Evolutionary conservation across 2,888 invertebrate genomes (phyloP).

Genomic region (Eupithecia insigniata): DNA sequence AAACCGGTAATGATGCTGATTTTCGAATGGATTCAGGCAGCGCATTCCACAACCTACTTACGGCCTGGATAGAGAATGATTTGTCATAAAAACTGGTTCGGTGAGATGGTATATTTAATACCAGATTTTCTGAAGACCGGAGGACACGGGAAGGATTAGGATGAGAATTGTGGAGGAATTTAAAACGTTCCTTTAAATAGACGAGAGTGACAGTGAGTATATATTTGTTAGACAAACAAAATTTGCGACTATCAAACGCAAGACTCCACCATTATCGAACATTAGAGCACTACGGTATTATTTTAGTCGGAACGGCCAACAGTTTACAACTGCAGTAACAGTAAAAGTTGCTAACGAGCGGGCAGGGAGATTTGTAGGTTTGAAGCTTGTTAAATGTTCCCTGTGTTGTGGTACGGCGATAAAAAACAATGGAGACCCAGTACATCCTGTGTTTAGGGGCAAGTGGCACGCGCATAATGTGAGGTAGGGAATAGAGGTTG

Average conservation of each 20-base stretch:
- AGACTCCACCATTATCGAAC: conserved; percentile 24
- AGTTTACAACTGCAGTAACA: conserved; percentile 68
- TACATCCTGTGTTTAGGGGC: conserved; percentile 34
- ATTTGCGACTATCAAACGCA: neutral
- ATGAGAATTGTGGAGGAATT: no score
- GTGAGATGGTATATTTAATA: no score
- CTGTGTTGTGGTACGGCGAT: conserved; percentile 47
- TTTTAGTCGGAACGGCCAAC: conserved; percentile 60
- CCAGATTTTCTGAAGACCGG: no score
- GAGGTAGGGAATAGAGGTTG: conserved; percentile 30
- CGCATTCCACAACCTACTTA: no score
- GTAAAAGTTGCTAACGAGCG: conserved; percentile 69
- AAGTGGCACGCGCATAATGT: conserved; percentile 35
- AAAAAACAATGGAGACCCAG: conserved; percentile 47
- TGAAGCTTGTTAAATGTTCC: conserved; percentile 56
- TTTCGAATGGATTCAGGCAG: no score
- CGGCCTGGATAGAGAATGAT: no score
- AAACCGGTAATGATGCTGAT: no score
- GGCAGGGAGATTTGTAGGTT: conserved; percentile 61
- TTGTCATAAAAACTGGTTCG: no score
- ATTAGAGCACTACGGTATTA: conserved; percentile 48
- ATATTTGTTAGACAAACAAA: neutral
- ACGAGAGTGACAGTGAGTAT: no score
- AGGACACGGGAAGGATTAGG: no score
- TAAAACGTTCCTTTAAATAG: no score